Conservation (phyloP, 2,113 vertebrate genomes). For the Cinclus cinclus region DNA sequence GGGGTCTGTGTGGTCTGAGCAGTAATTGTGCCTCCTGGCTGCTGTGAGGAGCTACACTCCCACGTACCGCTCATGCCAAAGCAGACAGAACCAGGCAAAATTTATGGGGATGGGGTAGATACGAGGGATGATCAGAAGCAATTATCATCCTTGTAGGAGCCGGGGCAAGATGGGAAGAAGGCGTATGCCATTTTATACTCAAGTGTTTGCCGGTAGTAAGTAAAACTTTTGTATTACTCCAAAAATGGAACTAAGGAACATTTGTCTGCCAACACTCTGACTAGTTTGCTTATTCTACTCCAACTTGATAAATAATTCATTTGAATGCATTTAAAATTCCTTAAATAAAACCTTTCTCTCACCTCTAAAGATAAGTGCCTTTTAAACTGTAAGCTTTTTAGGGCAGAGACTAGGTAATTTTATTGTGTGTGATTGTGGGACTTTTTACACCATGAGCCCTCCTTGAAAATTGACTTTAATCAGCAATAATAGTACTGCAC, state of each 20-base stretch:
- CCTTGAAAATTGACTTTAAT: not conserved
- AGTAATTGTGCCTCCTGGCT: not conserved
- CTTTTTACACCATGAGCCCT: not conserved
- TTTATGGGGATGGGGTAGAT: not conserved
- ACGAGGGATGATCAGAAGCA: not conserved
- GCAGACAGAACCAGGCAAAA: not conserved
- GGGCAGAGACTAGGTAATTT: not conserved
- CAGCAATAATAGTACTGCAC: not conserved
- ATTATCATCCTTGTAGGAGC: not conserved
- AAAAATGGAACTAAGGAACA: not conserved
- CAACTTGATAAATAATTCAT: not conserved
- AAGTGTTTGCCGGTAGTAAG: not conserved
- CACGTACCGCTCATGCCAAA: not conserved
- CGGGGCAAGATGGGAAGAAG: not conserved
- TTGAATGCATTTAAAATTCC: constrained; percentile 1
- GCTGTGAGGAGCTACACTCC: not conserved
- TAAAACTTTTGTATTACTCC: not conserved
- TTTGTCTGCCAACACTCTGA: not conserved
- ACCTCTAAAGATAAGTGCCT: not conserved
- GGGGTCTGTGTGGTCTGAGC: not conserved
- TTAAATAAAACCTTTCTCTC: constrained; percentile 10
- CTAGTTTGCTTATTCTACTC: not conserved
- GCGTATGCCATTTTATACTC: not conserved
- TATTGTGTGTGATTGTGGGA: not conserved
- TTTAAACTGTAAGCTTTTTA: not conserved